A percentile compares a stretch with the other conserved stretches of the same genome.
Conservation (phyloP, 1,140 invertebrate species). For the Drosophila jambulina region DNA sequence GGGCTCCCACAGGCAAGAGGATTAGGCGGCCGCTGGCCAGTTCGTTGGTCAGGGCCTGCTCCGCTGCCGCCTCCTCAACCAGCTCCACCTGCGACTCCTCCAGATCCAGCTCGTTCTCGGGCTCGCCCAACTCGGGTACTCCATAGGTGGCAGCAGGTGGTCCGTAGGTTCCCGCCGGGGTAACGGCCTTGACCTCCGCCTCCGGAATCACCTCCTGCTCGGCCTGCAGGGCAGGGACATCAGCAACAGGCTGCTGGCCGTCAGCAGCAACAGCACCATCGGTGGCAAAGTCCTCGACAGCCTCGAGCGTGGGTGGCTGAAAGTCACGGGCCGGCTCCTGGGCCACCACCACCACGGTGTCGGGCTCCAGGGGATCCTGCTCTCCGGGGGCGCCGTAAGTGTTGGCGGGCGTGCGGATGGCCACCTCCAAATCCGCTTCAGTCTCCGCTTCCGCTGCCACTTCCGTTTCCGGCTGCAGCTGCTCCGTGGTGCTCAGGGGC, state of each 20-base stretch:
- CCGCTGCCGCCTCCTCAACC: slow-evolving; percentile 49
- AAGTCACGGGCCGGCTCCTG: slow-evolving; percentile 67
- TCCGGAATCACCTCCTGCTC: slow-evolving; percentile 36
- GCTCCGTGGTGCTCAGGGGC: slow-evolving; percentile 39
- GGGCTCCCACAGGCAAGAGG: slow-evolving; percentile 58
- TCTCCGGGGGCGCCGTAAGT: slow-evolving; percentile 63
- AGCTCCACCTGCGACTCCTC: slow-evolving; percentile 74
- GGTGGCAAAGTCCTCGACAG: slow-evolving; percentile 74
- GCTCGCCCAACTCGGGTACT: slow-evolving; percentile 58
- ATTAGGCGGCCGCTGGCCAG: slow-evolving; percentile 65
- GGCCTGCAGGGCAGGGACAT: slow-evolving; percentile 69
- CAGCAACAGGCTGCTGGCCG: slow-evolving; percentile 80
- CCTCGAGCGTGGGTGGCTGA: slow-evolving; percentile 76
- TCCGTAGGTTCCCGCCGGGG: slow-evolving; percentile 60
- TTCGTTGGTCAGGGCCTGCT: slow-evolving; percentile 42
- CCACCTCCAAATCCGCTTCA: slow-evolving; percentile 49
- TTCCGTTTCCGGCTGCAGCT: slow-evolving; percentile 38
- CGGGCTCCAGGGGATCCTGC: slow-evolving; percentile 39
- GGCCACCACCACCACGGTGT: slow-evolving; percentile 68
- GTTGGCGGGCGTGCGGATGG: slow-evolving; percentile 63
- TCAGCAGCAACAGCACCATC: slow-evolving; percentile 57
- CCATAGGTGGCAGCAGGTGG: slow-evolving; percentile 65
- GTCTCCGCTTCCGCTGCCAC: slow-evolving; percentile 19
- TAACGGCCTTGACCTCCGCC: slow-evolving; percentile 27
- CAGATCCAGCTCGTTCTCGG: slow-evolving; percentile 63